Conservation (phyloP, 1,140 invertebrate species). For the Nephotettix cincticeps region DNA sequence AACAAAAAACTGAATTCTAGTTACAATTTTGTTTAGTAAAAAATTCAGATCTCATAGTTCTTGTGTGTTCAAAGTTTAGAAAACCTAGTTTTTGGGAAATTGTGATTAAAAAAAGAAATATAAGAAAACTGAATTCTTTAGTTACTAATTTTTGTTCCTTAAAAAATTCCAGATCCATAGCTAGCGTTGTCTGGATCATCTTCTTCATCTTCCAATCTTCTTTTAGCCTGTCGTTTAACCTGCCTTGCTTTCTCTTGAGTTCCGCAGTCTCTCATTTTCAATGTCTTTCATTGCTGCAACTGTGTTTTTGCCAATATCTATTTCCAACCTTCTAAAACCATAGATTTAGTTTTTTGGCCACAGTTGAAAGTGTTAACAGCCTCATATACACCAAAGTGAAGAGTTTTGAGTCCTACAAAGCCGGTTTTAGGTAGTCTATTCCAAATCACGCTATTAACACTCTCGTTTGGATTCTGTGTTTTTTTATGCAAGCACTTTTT, state of each 20-base stretch:
- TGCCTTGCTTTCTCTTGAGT: background rate
- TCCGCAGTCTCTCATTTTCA: background rate
- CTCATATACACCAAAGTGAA: constrained; percentile 29
- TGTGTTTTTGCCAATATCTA: background rate
- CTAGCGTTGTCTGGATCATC: background rate
- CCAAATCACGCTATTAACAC: constrained; percentile 33
- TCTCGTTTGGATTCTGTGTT: constrained; percentile 35
- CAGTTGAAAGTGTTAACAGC: constrained; percentile 29
- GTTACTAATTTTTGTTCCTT: background rate
- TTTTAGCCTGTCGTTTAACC: background rate
- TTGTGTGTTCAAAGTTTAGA: no score
- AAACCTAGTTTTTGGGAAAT: background rate
- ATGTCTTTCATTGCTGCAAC: background rate
- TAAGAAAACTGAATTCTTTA: background rate
- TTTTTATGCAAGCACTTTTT: constrained; percentile 32
- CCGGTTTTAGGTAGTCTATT: constrained; percentile 31
- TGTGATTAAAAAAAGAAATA: background rate
- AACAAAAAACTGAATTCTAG: no score
- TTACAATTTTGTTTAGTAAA: no score
- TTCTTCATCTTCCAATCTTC: background rate
- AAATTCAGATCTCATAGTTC: no score
- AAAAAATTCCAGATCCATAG: background rate
- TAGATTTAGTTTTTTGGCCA: constrained; percentile 26
- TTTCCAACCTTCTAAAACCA: constrained; percentile 21
- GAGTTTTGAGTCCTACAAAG: constrained; percentile 29